Evolutionary conservation across 2,888 invertebrate genomes (phyloP).

Genomic region (Idaea biselata): DNA sequence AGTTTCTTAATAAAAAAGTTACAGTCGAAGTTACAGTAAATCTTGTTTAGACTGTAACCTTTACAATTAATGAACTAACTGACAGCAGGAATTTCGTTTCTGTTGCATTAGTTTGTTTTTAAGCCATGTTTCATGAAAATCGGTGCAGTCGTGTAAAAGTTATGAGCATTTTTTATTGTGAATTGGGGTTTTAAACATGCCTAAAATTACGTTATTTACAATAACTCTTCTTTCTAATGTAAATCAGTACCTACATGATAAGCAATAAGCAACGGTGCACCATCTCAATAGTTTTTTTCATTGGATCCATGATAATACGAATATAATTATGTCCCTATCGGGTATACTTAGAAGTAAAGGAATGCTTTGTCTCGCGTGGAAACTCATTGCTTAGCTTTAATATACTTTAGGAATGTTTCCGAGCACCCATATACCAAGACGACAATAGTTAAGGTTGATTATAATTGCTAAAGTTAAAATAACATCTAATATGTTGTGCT

Average conservation of each 20-base stretch:
- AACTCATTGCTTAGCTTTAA: too few species aligned
- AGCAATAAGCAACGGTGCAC: background rate
- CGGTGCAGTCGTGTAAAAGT: too few species aligned
- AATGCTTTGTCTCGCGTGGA: too few species aligned
- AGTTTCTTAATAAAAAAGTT: too few species aligned
- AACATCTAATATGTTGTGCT: background rate
- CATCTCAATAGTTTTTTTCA: background rate
- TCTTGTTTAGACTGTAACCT: background rate
- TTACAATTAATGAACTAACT: too few species aligned
- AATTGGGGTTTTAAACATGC: too few species aligned
- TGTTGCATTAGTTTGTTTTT: background rate
- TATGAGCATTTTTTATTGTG: too few species aligned
- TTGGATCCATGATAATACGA: background rate
- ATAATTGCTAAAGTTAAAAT: background rate
- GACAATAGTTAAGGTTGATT: background rate
- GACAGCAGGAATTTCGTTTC: too few species aligned
- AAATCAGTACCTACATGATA: background rate
- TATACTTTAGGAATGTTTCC: too few species aligned
- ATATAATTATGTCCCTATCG: background rate
- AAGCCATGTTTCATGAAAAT: background rate
- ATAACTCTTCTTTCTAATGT: too few species aligned
- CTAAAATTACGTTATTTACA: background rate
- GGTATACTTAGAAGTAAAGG: background rate
- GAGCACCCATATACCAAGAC: background rate
- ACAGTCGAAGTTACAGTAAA: background rate